Base-by-base conservation (phyloP, 1,140 invertebrate genomes). In the Philaenus spumarius region DNA sequence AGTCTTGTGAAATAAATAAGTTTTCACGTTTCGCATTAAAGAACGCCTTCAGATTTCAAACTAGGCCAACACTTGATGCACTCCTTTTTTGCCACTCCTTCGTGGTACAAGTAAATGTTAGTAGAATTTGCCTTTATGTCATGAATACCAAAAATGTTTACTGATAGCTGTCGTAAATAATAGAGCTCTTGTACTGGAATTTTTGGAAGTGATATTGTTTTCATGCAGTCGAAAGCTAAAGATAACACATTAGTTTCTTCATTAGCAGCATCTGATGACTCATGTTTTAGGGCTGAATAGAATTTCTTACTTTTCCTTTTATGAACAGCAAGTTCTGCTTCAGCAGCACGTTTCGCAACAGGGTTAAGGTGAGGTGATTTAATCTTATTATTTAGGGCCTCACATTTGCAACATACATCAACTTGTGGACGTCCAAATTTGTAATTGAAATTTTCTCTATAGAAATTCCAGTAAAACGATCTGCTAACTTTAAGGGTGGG, bases 51-150 rank as follows among this genome's bases (percentile, higher is more conserved):
- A n/a, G n/a, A n/a, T n/a, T n/a, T n/a, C n/a, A n/a, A n/a, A n/a
- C n/a, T n/a, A n/a, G 60, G 60, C 22, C 58, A 58, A 17, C 64
- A 54, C 23, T 64, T 62, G 55, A 60, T 59, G 1, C 19, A n/a
- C 20, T 52, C 43, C 39, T 65, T 64, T 45, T 46, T 62, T 9
- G 43, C 50, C 43, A 30, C 30, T 11, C 51, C 55, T 56, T 64
- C 62, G 53, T 62, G 23, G 48, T 66, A 64, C 14, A 54, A 46
- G 40, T 52, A 64, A 65, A 61, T 19, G 20, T 60, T n/a, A 14
- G 46, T 53, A 12, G 43, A 15, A 53, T 61, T 55, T 20, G 15
- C 54, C 53, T 42, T 45, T 30, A 65, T 17, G 24, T 62, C 46
- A 50, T 65, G 57, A 15, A 62, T 56, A 37, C 62, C 61, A 58